Evolutionary conservation across 2,888 invertebrate species (phyloP), one percentile per base, ranked within the genome.

Genomic region (Cylindroiulus punctatus): DNA sequence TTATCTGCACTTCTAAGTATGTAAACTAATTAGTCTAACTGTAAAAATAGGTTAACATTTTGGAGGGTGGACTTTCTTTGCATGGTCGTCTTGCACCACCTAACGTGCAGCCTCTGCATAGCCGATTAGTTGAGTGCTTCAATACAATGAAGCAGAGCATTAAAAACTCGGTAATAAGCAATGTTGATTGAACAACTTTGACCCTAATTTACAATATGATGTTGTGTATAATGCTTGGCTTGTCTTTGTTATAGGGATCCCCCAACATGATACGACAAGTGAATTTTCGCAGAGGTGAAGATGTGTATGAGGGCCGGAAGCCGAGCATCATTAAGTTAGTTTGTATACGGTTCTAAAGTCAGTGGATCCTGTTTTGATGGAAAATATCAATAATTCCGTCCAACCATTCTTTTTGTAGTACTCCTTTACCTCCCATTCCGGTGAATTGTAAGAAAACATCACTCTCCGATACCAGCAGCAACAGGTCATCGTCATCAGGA

Each of bases 61-160:
- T 98, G 8, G 96, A 97, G 88, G 95, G 95, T 36, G 97, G 96
- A 0, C 91, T 98, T 19, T 93, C 94, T 86, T 91, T 98, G 42
- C 98, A 98, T 89, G 97, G 96, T 0, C 93, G 95, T 88, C 92
- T 97, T 87, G 97, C 97, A 0, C 96, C 98, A 0, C 92, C 95
- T 0, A 96, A 95, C n/a, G 96, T 98, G 0, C 96, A 96, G 88
- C 98, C 98, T 0, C 91, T 98, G 88, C 98, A 98, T 90, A 95
- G 96, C 89, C 94, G 98, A 88, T 92, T 98, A 76, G 93, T 97
- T 81, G 97, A 98, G 90, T 93, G 97, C 88, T 97, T 97, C 90
- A 94, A 94, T 5, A 96, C 97, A 90, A 92, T 98, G 88, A 94
- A 95, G 88, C 95, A 95, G 88, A 95, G 90, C 87, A 90, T 92